Conservation (phyloP, 2,888 invertebrate species). For the Macaria liturata region DNA sequence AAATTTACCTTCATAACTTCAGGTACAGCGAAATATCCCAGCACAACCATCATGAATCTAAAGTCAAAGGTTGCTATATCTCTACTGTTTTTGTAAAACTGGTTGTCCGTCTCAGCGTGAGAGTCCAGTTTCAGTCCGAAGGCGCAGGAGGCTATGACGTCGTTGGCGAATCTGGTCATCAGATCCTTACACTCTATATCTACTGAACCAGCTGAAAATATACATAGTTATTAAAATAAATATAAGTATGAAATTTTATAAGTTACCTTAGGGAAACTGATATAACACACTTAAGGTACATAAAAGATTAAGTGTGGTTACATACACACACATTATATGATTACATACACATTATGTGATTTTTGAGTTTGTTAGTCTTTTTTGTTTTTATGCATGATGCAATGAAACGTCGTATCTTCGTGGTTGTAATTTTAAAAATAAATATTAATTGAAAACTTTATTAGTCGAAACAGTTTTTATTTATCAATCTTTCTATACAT, state of each 20-base stretch:
- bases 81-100: constrained; percentile 81
- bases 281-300: neutral
- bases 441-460: no score
- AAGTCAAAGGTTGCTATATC: constrained; percentile 50
- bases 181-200: constrained; percentile 69
- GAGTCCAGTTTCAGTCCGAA: constrained; percentile 82
- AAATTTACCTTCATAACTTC: constrained; percentile 43
- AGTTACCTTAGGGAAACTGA: no score
- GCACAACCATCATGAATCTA: constrained; percentile 39
- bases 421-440: no score
- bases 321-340: no score
- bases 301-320: no score
- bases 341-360: no score
- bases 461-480: no score
- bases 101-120: constrained; percentile 72
- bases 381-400: no score
- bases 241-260: neutral
- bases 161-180: constrained; percentile 72
- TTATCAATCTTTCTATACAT: no score
- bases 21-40: constrained; percentile 38
- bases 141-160: constrained; percentile 79
- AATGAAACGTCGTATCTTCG: no score
- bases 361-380: no score
- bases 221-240: no score
- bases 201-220: constrained; percentile 40